Evolutionary conservation across 2,797 vertebrate genomes (phyloP), one percentile per base, ranked within the genome.

Genomic region (Acipenser oxyrinchus): DNA sequence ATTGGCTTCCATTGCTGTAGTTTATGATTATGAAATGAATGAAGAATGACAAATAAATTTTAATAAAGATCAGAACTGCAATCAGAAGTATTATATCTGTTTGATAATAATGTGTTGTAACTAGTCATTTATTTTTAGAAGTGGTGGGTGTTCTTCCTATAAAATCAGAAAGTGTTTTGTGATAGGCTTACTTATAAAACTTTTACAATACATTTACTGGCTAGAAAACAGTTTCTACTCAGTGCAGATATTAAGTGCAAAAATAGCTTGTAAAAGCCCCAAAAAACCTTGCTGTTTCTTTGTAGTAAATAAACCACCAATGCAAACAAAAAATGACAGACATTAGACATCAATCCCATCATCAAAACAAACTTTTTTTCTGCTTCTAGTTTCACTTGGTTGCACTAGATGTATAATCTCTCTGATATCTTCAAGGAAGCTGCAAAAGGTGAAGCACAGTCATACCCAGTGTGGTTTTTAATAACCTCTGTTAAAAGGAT

Each of bases 171-270:
- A 58, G 70, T 64, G 51, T 11, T 18, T 58, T 23, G 48, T 48
- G 49, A 15, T 6, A 49, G 55, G 62, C 15, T 69, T 65, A 69
- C 71, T 67, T 52, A 72, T 72, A 69, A 66, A 63, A 70, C 68
- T 63, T 58, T 49, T 55, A 7, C 15, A 12, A 66, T 52, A 61
- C 53, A 23, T 63, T 57, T 49, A 13, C 48, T 63, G 62, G 12
- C 65, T 9, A 60, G 52, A 51, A 64, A 15, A 68, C 58, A 52
- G 18, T 15, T 48, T 51, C 23, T 10, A 37, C 50, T 66, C 78
- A 51, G 65, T 1, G 15, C 6, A n/a, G 7, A 13, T 11, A 11
- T 58, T 7, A 67, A 76, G 68, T 65, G 57, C 66, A 23, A 37
- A 37, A 37, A 37, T 37, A 37, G 37, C 37, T 37, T 37, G 37